Conservation (phyloP, 1,140 invertebrate genomes). For the Hyles euphorbiae region DNA sequence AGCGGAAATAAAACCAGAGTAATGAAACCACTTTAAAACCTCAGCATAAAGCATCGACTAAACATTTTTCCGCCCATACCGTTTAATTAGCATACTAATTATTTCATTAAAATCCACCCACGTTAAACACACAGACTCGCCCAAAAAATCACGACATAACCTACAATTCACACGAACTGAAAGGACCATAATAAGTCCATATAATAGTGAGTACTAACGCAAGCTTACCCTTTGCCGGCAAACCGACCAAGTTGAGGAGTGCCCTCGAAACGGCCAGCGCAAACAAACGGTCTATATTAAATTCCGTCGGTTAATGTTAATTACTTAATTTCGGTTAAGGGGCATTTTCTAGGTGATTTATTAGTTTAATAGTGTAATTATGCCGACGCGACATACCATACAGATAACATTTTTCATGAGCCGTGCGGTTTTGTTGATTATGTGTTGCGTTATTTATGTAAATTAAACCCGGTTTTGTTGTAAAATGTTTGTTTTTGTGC, state of each 20-base stretch:
- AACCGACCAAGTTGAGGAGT: constrained; percentile 2
- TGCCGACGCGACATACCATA: constrained; percentile 24
- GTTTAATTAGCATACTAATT: no score
- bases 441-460: no score
- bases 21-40: no score
- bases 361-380: constrained; percentile 37
- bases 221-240: constrained; percentile 2
- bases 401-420: constrained; percentile 5
- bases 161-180: not conserved
- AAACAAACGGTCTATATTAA: constrained; percentile 23
- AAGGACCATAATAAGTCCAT: constrained; percentile 3
- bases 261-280: constrained; percentile 5
- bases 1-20: no score
- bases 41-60: no score
- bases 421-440: no score
- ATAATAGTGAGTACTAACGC: constrained; percentile 7
- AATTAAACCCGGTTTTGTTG: no score
- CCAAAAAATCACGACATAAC: not conserved
- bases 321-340: constrained; percentile 40
- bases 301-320: constrained; percentile 30
- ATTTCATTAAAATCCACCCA: no score
- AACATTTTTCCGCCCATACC: no score
- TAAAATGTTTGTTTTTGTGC: no score
- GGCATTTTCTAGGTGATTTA: constrained; percentile 32
- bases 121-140: not conserved